Percentiles rank a stretch among this genome's conserved stretches.
These are phyloP conservation scores for Escarpia spicata DNA, from an alignment of 2,888 invertebrate genomes.

Conservation along the genomic window DNA sequence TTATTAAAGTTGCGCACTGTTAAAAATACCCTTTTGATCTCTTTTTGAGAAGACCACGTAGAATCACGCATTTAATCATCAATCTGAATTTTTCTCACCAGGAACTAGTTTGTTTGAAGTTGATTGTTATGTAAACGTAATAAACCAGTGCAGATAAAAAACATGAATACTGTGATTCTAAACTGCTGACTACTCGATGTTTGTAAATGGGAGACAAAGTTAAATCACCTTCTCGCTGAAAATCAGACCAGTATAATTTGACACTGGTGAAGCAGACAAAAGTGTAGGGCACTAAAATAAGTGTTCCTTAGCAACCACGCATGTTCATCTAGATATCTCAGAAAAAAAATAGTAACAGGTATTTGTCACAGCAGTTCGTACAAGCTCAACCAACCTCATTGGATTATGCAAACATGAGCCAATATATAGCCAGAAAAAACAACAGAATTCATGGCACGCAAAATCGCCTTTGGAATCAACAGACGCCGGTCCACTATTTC, in stretches of 20 bases:
- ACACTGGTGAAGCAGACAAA: neutral
- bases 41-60: neutral
- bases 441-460: neutral
- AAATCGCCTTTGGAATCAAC: neutral
- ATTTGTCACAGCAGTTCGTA: neutral
- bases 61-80: neutral
- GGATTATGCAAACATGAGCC: neutral
- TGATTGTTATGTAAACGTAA: neutral
- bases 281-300: slow-evolving; percentile 8
- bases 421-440: neutral
- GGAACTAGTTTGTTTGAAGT: neutral
- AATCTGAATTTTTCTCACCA: too few relatives aligned
- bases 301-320: neutral
- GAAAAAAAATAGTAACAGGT: neutral
- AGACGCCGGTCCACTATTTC: neutral
- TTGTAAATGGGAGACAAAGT: neutral
- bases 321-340: neutral
- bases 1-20: neutral
- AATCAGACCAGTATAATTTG: neutral
- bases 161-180: too few relatives aligned
- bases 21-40: neutral
- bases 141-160: neutral
- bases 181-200: neutral
- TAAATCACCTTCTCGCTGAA: neutral
- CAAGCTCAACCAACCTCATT: neutral